Base-by-base conservation (phyloP, 2,113 vertebrate genomes). In the Bufo bufo region DNA sequence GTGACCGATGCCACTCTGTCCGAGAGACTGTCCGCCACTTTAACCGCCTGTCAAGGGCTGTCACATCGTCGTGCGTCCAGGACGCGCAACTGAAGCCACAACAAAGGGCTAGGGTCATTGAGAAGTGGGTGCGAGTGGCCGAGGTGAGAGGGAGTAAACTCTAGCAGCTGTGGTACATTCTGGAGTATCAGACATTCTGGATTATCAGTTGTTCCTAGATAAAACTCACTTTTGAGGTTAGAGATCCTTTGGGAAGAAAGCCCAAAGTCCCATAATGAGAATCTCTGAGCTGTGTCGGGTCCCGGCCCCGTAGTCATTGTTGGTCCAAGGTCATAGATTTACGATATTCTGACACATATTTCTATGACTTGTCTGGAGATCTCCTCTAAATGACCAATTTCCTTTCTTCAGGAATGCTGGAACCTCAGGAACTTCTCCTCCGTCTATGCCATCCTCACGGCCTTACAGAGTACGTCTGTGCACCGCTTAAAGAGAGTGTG, bases 41-140 rank as follows among this genome's bases (percentile, higher is more conserved):
- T 92, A 98, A 98, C 94, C 95, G 93, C 61, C 91, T 98, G 93
- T 95, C 97, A 17, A 96, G 96, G 0, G 95, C 96, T 0, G 97
- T 98, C 23, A 91, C 96, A 6, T 94, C 96, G 3, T 97, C 97
- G 33, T 97, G 97, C 74, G 95, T 98, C 59, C 93, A 93, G 89
- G 91, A 95, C 7, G 95, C 94, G 0, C 91, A 90, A 5, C 95
- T 97, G 43, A 95, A 94, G 80, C 95, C 94, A 56, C 94, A 96
- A 3, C 97, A 98, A 92, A 94, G 97, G 87, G 96, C 96, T 0
- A 93, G 96, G 0, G 94, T 98, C 19, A 91, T 98, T 91, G 97
- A 97, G 93, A 97, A 98, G 85, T 98, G 97, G 97, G 97, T 98
- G 93, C 95, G 94, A 0, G 96, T 97, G 87, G 97, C 97, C 0